Percentiles rank a stretch among this genome's conserved stretches.
phyloP scores from a whole-genome alignment of 2,888 invertebrate genomes.

The Atethmia centrago region DNA sequence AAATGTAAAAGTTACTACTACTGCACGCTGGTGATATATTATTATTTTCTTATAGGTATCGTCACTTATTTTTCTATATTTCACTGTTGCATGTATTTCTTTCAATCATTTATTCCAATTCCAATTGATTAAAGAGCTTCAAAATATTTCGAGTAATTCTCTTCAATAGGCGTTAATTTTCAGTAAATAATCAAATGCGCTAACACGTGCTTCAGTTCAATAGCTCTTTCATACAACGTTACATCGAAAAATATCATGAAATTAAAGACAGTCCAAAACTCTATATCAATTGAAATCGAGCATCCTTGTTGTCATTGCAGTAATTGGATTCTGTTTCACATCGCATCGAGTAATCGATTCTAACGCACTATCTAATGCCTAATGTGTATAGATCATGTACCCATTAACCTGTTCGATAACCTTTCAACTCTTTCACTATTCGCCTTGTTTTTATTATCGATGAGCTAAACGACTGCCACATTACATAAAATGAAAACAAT shows the following conservation, averaged over 20 bases:
- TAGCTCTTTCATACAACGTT: neutral
- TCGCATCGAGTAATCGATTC: conserved; percentile 69
- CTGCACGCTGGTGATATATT: neutral
- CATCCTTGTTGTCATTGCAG: conserved; percentile 61
- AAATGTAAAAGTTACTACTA: neutral
- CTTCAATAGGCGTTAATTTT: conserved; percentile 6
- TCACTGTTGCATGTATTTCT: neutral
- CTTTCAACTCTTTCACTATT: neutral
- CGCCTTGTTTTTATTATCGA: neutral
- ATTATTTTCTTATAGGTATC: neutral
- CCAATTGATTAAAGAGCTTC: neutral
- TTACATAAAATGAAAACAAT: conserved; percentile 15
- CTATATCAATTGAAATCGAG: conserved; percentile 38
- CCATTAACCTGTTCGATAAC: no score
- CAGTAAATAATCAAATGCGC: conserved; percentile 1
- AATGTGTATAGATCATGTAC: neutral
- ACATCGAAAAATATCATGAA: conserved; percentile 1
- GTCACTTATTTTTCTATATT: neutral
- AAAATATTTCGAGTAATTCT: conserved; percentile 2
- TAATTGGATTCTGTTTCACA: conserved; percentile 74
- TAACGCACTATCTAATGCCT: neutral
- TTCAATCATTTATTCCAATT: neutral
- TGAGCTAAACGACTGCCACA: conserved; percentile 19
- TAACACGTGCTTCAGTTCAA: neutral
- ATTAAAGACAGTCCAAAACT: conserved; percentile 7